Conservation (phyloP, 2,113 vertebrate species). For the Neotragus moschatus region DNA sequence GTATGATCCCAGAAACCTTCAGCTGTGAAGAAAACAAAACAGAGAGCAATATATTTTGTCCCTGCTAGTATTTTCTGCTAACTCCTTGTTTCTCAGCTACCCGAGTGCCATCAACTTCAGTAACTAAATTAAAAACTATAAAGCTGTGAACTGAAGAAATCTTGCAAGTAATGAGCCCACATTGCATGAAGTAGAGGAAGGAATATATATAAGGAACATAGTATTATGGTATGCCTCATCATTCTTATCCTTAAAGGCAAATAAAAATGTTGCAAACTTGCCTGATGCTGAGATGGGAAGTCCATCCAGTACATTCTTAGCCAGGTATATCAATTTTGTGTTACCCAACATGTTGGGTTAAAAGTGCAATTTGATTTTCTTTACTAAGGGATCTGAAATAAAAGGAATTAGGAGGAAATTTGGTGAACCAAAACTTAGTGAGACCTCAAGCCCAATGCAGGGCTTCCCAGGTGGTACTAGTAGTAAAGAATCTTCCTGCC, state of each 20-base stretch:
- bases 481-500: not conserved
- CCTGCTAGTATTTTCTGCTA: not conserved
- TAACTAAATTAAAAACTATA: constrained; percentile 49
- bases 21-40: constrained; percentile 10
- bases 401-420: not conserved
- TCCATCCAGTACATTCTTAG: not conserved
- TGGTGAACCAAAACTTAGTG: not conserved
- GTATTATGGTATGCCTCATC: not conserved
- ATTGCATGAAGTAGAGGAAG: not conserved
- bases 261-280: not conserved
- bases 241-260: not conserved
- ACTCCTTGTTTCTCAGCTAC: constrained; percentile 12
- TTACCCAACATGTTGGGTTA: not conserved
- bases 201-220: accelerated
- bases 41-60: constrained; percentile 22
- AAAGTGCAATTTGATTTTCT: not conserved
- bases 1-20: constrained; percentile 24
- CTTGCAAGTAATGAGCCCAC: not conserved
- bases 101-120: not conserved
- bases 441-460: not conserved
- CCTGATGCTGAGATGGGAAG: not conserved
- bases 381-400: not conserved
- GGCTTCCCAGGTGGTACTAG: not conserved
- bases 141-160: not conserved
- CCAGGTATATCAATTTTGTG: not conserved